Evolutionary conservation across 2,888 invertebrate species (phyloP).

Genomic region (Pristionchus entomophagus): DNA sequence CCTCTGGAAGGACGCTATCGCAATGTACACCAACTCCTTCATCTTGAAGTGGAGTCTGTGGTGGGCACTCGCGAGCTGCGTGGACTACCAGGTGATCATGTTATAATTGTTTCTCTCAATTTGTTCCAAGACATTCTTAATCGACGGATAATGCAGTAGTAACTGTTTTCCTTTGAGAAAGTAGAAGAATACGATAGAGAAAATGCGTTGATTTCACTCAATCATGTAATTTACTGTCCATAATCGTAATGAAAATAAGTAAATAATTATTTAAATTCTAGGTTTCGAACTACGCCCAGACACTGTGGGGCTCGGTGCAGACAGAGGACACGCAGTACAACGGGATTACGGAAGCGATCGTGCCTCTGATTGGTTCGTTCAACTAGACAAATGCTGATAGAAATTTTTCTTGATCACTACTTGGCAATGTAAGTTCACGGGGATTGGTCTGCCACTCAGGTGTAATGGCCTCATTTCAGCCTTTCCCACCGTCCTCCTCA

Average conservation of each 20-base stretch:
- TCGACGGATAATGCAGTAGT: no score
- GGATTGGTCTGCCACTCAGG: no score
- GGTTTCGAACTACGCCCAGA: conserved; percentile 86
- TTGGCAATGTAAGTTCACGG: background rate
- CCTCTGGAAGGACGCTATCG: background rate
- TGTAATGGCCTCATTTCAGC: conserved; percentile 51
- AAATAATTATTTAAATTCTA: conserved; percentile 48
- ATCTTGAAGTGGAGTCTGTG: conserved; percentile 86
- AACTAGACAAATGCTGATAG: no score
- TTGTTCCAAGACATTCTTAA: no score
- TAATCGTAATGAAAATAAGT: background rate
- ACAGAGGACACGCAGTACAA: conserved; percentile 81
- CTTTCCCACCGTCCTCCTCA: conserved; percentile 64
- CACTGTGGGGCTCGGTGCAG: conserved; percentile 84
- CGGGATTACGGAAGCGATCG: conserved; percentile 87
- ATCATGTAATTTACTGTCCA: background rate
- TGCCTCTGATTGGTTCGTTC: conserved; percentile 84
- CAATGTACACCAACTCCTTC: conserved; percentile 50
- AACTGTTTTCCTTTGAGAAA: no score
- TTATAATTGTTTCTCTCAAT: no score
- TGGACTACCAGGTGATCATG: conserved; percentile 83
- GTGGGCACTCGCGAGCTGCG: conserved; percentile 86
- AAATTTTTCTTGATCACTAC: no score
- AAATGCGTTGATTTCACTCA: no score
- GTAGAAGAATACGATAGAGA: no score